Base-by-base conservation (phyloP, 2,797 vertebrate species). In the Hipposideros larvatus region DNA sequence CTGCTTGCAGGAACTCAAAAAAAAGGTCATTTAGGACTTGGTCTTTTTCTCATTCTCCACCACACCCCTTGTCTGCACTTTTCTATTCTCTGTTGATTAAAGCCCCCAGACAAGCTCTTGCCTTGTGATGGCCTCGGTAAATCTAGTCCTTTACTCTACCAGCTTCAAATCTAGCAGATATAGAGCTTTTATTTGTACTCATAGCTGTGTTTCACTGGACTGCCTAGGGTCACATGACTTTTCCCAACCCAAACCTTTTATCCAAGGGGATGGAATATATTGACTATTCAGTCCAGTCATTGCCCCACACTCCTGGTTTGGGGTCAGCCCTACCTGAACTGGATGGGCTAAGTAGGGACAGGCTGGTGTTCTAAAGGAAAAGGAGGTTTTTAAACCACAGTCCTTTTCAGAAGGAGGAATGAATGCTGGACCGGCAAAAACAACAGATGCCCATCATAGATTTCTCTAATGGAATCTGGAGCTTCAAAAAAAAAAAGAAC, bases 401-500 rank as follows among this genome's bases (percentile, higher is more conserved):
- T n/a, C 31, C 19, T 84, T 18, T 83, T n/a, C 4, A 41, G 74
- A 66, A 90, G 28, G 19, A 51, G 10, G 15, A 48, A 31, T 61
- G 34, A 65, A 28, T 68, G 4, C 11, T 48, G 24, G 34, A 21
- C 3, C 66, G 59, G 61, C 48, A 66, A 85, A 90, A 68, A 28
- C 28, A 41, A 46, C 79, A 86, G 24, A 41, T 31, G 21, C 11
- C 61, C 22, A 61, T 59, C 19, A 41, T 19, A 73, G 11, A 83
- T 57, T 37, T 94, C 66, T 92, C 77, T 79, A 57, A 15, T 80
- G n/a, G 46, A 78, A 85, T 73, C 88, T 15, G 43, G 68, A 91
- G 11, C 5, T 57, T 59, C 48, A 93, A 57, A 31, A 85, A 79
- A 61, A 16, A 46, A 82, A 48, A 43, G 37, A 70, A 68, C 11